Evolutionary conservation across 2,888 invertebrate species (phyloP).

Genomic region (Acleris laterana): DNA sequence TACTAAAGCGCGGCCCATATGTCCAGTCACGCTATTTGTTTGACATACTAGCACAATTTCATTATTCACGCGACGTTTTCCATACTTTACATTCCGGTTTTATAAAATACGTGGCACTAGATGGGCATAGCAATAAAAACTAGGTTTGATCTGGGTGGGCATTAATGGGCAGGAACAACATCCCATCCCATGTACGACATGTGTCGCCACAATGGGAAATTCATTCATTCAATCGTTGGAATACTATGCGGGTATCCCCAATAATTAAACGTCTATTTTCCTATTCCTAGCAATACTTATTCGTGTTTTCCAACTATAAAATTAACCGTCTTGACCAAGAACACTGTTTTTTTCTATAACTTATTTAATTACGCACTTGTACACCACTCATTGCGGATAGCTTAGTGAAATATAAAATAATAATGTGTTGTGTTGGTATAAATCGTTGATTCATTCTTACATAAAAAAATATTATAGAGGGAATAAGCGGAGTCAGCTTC

Average conservation of each 20-base stretch:
- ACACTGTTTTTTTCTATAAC: no score
- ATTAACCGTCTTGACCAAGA: no score
- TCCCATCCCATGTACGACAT: not conserved
- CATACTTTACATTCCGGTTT: constrained; percentile 26
- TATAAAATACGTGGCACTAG: constrained; percentile 8
- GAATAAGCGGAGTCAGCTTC: constrained; percentile 57
- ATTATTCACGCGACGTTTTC: constrained; percentile 54
- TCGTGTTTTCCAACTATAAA: no score
- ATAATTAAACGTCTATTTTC: no score
- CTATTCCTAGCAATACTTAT: no score
- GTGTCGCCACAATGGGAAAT: no score
- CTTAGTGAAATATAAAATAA: constrained; percentile 14
- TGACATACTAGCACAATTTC: constrained; percentile 63
- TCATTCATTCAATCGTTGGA: no score
- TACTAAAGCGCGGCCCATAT: constrained; percentile 49
- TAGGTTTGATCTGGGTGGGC: not conserved
- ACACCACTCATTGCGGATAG: constrained; percentile 9
- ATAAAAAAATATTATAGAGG: constrained; percentile 41
- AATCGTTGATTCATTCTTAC: constrained; percentile 26
- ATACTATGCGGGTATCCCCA: no score
- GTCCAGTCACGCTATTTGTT: constrained; percentile 59
- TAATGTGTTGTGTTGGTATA: constrained; percentile 3
- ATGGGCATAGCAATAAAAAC: not conserved
- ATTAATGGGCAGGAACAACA: not conserved
- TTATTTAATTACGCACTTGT: constrained; percentile 26